A percentile compares a stretch with the other conserved stretches of the same genome.
These are phyloP conservation scores for Hippolais icterina DNA, from an alignment of 2,113 vertebrate species.

Conservation along the genomic window DNA sequence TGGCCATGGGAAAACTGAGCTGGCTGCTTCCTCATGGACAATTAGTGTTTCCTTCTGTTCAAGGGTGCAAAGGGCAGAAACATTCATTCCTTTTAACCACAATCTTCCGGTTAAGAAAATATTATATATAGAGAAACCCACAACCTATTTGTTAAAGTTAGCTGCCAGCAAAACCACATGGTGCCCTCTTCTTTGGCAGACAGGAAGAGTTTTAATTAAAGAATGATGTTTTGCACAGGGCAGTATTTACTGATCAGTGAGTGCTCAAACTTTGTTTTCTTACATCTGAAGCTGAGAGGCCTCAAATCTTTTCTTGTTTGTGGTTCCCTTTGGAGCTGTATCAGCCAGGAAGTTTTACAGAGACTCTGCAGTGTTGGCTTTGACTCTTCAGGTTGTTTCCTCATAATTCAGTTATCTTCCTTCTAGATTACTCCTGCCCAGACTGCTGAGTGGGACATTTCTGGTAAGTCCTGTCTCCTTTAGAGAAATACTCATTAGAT, in stretches of 20 bases:
- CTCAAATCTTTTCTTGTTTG: background rate
- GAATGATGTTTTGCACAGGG: background rate
- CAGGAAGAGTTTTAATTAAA: background rate
- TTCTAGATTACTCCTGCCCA: background rate
- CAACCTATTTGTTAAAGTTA: background rate
- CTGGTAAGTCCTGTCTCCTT: background rate
- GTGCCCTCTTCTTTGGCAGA: background rate
- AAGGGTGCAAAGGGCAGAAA: background rate
- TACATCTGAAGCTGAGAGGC: background rate
- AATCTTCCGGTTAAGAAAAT: background rate
- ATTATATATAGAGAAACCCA: background rate
- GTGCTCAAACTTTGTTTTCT: background rate
- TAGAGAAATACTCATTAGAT: background rate
- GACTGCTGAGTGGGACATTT: background rate
- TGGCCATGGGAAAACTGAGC: background rate
- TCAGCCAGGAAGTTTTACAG: background rate
- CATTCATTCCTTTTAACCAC: background rate
- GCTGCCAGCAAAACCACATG: background rate
- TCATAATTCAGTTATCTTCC: background rate
- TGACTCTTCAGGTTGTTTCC: background rate
- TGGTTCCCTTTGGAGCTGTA: background rate
- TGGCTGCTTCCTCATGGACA: background rate
- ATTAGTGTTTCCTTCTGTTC: background rate
- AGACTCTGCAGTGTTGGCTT: background rate
- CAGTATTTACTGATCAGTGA: background rate